Evolutionary conservation across 1,140 invertebrate genomes (phyloP), one percentile per base, ranked within the genome.

Genomic region (Scaptodrosophila lebanonensis): DNA sequence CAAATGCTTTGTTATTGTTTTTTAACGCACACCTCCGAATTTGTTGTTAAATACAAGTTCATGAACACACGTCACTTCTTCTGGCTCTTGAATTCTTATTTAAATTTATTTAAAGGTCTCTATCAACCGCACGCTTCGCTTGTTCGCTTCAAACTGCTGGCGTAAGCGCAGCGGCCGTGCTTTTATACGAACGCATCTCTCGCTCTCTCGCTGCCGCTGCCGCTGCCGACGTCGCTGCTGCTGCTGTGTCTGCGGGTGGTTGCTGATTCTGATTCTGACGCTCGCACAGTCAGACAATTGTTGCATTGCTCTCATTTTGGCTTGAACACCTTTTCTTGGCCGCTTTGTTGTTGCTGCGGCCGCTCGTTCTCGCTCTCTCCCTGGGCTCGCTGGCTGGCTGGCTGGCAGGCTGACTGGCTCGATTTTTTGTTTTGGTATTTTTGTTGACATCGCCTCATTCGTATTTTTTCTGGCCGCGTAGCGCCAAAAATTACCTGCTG

Each of bases 371-470:
- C 50, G 38, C 27, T 39, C 7, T 54, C 12, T 11, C 12, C 6
- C 32, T n/a, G 49, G 18, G 35, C 35, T 65, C 29, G 22, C 32
- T 33, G 36, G 35, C 20, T 48, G 29, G n/a, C n/a, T n/a, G n/a
- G n/a, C n/a, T n/a, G n/a, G n/a, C n/a, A n/a, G n/a, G n/a, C 18
- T 7, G n/a, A 13, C 7, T 32, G 12, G 15, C 39, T 43, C 33
- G 17, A 18, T 68, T 79, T 77, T 65, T 69, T 77, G 72, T 83
- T 83, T 83, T 83, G 79, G 68, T 79, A 70, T 83, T 83, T 83
- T 83, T 83, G 79, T 83, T 83, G 79, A 83, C 77, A 83, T 83
- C 79, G 77, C 29, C 68, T 83, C 68, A 73, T 83, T 83, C 79
- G 79, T 61, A 63, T 59, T 52, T 57, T 62, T 39, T 47, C 16